Conservation (phyloP, 2,888 invertebrate genomes). For the Dendrolimus houi region DNA sequence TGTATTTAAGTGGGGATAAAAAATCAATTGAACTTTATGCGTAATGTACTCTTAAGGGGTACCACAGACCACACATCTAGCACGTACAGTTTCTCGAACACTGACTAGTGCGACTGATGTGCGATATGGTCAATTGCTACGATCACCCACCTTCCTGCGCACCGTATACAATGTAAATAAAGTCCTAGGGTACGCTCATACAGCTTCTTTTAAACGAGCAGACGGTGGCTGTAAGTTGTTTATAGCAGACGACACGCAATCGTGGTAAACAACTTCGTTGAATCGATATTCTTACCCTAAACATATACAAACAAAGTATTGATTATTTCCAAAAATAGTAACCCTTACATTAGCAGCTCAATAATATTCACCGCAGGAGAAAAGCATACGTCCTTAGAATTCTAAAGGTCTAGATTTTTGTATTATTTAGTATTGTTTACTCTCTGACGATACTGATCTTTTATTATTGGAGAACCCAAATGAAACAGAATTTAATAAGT, state of each 20-base stretch:
- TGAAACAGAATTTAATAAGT: no score
- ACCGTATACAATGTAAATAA: constrained; percentile 8
- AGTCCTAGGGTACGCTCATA: neutral
- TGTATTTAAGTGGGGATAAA: no score
- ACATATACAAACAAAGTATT: neutral
- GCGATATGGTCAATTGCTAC: constrained; percentile 30
- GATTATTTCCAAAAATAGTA: neutral
- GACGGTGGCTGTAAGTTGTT: neutral
- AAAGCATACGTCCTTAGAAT: no score
- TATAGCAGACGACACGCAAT: neutral
- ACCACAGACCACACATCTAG: constrained; percentile 26
- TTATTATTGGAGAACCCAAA: no score
- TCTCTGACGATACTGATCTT: no score
- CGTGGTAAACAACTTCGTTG: neutral
- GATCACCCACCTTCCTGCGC: constrained; percentile 46
- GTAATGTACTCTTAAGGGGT: constrained; percentile 9
- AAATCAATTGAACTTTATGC: neutral
- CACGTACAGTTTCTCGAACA: constrained; percentile 47
- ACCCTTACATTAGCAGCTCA: no score
- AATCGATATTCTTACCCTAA: neutral
- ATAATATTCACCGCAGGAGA: no score
- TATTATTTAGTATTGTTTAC: no score
- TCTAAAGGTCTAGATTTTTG: no score
- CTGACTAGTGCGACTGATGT: constrained; percentile 24
- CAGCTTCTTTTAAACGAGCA: neutral